Evolutionary conservation across 2,113 vertebrate species (phyloP), one percentile per base, ranked within the genome.

Genomic region (Phocoena sinus): DNA sequence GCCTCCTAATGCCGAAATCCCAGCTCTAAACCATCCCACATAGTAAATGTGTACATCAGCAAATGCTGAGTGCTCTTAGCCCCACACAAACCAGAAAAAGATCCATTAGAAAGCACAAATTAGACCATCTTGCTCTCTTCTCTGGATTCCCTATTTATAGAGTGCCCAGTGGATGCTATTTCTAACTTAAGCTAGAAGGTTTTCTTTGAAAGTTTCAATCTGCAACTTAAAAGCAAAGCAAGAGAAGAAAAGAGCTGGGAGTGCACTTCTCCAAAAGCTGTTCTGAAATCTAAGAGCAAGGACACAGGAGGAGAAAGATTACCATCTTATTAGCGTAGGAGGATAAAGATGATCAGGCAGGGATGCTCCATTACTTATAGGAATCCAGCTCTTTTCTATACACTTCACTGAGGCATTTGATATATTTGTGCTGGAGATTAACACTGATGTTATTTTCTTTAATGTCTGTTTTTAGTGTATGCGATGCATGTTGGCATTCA

Each of bases 401-500:
- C 62, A 71, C 73, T 96, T 79, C 94, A 71, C 84, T 79, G 97
- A 97, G 98, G 89, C 96, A 86, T 96, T 98, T 91, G 97, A 97
- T 97, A 65, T 98, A 97, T 98, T 98, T 98, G 96, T 98, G 97
- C 89, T 95, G 21, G 91, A 97, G 98, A 98, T 97, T 97, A 98
- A 97, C 97, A 89, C 80, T 89, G 97, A 96, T 96, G 97, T 94
- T 98, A 86, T 97, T 98, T 97, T 91, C 97, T 98, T 98, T 98
- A 98, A 98, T 97, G 98, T 97, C 98, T 98, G 98, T 95, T 98
- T 98, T 98, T 97, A 97, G 98, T 84, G 94, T 97, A 44, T 96
- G 96, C 94, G 67, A 0, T 95, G 96, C 96, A 92, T 98, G 98
- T 96, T 98, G 98, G 96, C 88, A 93, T 98, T 98, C 95, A 97